Conservation (phyloP, 2,888 invertebrate species). For the Leuctra nigra region DNA sequence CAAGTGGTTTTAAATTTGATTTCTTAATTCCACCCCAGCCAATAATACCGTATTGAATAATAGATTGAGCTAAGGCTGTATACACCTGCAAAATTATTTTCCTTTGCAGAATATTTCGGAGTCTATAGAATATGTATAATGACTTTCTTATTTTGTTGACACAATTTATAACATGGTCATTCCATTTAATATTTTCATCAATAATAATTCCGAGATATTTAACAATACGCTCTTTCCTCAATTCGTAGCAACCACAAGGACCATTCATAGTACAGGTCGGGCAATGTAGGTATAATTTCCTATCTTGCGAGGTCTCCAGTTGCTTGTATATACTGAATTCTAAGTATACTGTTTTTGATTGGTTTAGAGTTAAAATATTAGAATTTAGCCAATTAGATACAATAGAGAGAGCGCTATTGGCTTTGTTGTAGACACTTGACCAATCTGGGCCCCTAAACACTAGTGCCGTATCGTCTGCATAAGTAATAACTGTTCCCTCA, state of each 20-base stretch:
- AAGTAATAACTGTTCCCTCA: slow-evolving; percentile 19
- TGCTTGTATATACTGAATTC: neutral
- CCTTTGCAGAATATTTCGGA: no score
- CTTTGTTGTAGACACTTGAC: neutral
- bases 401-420: neutral
- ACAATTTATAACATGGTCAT: neutral
- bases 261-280: neutral
- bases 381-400: neutral
- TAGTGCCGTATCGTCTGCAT: slow-evolving; percentile 20
- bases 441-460: neutral
- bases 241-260: neutral
- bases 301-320: neutral
- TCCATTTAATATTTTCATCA: neutral
- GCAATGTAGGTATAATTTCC: neutral
- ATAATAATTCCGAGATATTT: neutral
- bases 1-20: no score
- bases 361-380: neutral
- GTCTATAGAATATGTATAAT: no score
- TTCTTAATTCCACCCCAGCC: no score
- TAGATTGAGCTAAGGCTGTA: no score
- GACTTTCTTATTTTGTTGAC: neutral
- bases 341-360: neutral
- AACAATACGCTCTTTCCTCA: neutral
- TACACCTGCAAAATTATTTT: no score
- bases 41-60: no score